Evolutionary conservation across 1,140 invertebrate species (phyloP), one percentile per base, ranked within the genome.

Genomic region (Drosophila nasuta): DNA sequence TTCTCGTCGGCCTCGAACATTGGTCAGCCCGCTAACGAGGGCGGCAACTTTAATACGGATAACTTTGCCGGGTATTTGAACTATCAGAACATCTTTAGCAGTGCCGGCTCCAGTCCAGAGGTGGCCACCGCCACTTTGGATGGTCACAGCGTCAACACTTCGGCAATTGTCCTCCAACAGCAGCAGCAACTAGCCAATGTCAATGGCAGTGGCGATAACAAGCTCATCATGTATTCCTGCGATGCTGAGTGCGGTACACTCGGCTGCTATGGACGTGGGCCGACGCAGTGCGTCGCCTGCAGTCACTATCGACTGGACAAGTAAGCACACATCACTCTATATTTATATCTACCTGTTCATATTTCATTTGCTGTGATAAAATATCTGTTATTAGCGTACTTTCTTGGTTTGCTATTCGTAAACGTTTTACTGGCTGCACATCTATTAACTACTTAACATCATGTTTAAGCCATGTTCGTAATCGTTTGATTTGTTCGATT

Each of bases 171-270:
- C 76, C 51, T 30, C n/a, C 51, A 45, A 33, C 51, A 43, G 35
- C 41, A 35, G 13, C 49, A 41, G 10, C 49, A 64, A 87, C 33
- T 92, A 93, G 72, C 92, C 93, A 92, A 93, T 93, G 48, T 93
- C 93, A 82, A 93, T 93, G 63, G 93, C 93, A 93, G 93, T 93
- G 89, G 93, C 78, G 94, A 95, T 75, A 82, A 73, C 46, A 95
- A 94, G 81, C 94, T 94, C 75, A 94, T 96, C 56, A 93, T 96
- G 67, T 95, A 96, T 79, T 94, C 95, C 76, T 97, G 96, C 92
- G 96, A 97, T 93, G 95, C 96, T 43, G 96, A 97, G 92, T 97
- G 96, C 92, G 96, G 97, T 92, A 93, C 94, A 51, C 95, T 96
- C 87, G 96, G 96, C 46, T 97, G 96, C 91, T 97, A 97, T 85